These are phyloP conservation scores for Patella pellucida DNA, from an alignment of 2,888 invertebrate genomes.

Conservation along the genomic window DNA sequence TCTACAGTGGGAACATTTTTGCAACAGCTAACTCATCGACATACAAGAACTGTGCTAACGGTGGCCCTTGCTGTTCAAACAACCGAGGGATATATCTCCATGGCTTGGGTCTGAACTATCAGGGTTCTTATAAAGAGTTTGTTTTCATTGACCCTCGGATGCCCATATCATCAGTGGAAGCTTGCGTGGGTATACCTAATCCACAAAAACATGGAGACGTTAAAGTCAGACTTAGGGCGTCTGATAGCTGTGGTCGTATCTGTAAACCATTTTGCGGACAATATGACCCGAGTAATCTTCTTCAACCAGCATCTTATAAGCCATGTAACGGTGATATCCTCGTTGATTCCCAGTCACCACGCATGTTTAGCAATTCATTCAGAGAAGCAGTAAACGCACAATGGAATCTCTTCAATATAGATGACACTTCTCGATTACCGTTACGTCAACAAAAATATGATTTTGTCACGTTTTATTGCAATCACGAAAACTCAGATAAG, in stretches of 20 bases:
- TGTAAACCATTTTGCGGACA: background rate
- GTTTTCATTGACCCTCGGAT: background rate
- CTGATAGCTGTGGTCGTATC: slow-evolving; percentile 1
- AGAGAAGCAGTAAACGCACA: background rate
- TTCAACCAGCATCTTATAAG: background rate
- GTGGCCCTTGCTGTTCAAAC: background rate
- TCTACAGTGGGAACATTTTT: background rate
- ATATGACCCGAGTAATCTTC: background rate
- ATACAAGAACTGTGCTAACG: background rate
- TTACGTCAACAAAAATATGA: background rate
- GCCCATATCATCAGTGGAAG: background rate
- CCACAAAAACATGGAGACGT: slow-evolving; percentile 1
- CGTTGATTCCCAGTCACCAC: background rate
- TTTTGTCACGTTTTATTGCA: background rate
- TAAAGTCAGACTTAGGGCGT: background rate
- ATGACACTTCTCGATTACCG: background rate
- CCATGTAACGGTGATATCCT: background rate
- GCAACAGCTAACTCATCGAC: background rate
- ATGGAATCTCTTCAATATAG: background rate
- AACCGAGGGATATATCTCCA: background rate
- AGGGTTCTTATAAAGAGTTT: background rate
- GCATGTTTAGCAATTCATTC: background rate
- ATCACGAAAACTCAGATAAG: background rate
- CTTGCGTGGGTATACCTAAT: background rate
- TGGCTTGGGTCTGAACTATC: background rate